These are phyloP conservation scores for Geopemphigus sp. DNA, from an alignment of 1,140 invertebrate species.

Conservation along the genomic window DNA sequence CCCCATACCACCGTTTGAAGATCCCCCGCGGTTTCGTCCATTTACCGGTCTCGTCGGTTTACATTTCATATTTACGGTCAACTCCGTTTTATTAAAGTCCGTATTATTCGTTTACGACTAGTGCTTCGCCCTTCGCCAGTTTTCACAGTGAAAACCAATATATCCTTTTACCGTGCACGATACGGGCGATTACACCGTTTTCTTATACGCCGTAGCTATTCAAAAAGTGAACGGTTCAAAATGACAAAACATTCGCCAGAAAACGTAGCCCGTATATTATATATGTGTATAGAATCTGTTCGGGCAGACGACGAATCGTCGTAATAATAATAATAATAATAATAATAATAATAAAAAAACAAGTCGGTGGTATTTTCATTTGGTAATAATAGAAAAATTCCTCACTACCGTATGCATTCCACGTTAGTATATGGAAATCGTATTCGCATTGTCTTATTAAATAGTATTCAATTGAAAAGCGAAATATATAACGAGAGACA, in stretches of 20 bases:
- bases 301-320: neutral
- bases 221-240: neutral
- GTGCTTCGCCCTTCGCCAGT: neutral
- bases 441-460: neutral
- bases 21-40: no score
- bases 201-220: neutral
- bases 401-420: constrained; percentile 13
- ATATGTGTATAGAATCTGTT: neutral
- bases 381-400: constrained; percentile 28
- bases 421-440: neutral
- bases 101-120: neutral
- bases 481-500: neutral
- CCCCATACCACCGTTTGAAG: no score
- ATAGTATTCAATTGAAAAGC: neutral
- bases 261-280: neutral
- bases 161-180: neutral
- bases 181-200: neutral
- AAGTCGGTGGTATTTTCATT: neutral
- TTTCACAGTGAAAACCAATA: neutral
- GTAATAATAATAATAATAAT: no score
- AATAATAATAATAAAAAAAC: neutral
- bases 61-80: neutral
- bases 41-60: neutral
- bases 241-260: neutral
- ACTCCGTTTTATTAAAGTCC: neutral